phyloP scores from a whole-genome alignment of 2,888 invertebrate species.

The Dermolepida albohirtum region DNA sequence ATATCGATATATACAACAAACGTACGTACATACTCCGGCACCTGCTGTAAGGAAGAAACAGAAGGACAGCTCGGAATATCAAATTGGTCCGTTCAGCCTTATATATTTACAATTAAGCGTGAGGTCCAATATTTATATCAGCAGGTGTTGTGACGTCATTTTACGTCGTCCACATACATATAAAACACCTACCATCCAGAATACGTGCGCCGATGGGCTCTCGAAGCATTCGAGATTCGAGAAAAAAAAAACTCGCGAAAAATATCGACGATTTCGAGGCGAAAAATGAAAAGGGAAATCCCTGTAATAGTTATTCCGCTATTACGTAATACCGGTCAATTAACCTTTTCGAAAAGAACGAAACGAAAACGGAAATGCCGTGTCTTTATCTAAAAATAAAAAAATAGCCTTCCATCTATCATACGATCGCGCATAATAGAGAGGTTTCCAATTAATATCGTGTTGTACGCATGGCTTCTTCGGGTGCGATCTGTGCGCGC shows the following conservation, averaged over 20 bases:
- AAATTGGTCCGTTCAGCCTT: slow-evolving; percentile 57
- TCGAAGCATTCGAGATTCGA: too few species aligned
- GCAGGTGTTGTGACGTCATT: slow-evolving; percentile 52
- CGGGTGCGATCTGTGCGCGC: background rate
- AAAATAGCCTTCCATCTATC: slow-evolving; percentile 12
- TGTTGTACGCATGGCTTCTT: slow-evolving; percentile 6
- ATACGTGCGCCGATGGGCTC: slow-evolving; percentile 2
- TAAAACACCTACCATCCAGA: slow-evolving; percentile 9
- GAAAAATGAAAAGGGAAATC: slow-evolving; percentile 9
- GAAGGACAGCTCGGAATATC: slow-evolving; percentile 56
- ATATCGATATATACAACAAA: slow-evolving; percentile 17
- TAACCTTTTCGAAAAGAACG: slow-evolving; percentile 10
- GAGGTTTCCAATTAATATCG: slow-evolving; percentile 11
- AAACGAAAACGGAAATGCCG: slow-evolving; percentile 23
- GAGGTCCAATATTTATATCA: slow-evolving; percentile 53
- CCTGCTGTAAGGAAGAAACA: slow-evolving; percentile 53
- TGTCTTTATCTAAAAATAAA: background rate
- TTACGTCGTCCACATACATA: slow-evolving; percentile 4
- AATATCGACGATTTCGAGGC: background rate
- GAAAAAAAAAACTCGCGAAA: slow-evolving; percentile 4
- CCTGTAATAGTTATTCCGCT: slow-evolving; percentile 18
- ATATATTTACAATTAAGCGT: slow-evolving; percentile 58
- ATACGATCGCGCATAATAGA: slow-evolving; percentile 19
- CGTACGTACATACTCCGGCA: slow-evolving; percentile 40
- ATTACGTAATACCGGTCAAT: slow-evolving; percentile 31